Evolutionary conservation across 1,140 invertebrate genomes (phyloP).

Genomic region (silkworm (Bombyx mori)): ASM3026992v2 NC_085129.1:2516001-2516500

Average conservation of each 20-base stretch:
- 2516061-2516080: constrained; percentile 86
- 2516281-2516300: constrained; percentile 62
- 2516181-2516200: constrained; percentile 60
- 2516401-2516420: constrained; percentile 29
- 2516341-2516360: constrained; percentile 50
- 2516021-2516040: constrained; percentile 84
- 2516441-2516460: background rate
- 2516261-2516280: constrained; percentile 58
- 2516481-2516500: background rate
- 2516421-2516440: constrained; percentile 2
- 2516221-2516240: constrained; percentile 44
- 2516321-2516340: constrained; percentile 57
- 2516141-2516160: constrained; percentile 59
- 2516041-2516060: constrained; percentile 86
- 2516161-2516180: constrained; percentile 54
- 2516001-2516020: constrained; percentile 66
- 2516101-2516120: constrained; percentile 64
- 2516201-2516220: constrained; percentile 59
- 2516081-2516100: constrained; percentile 73
- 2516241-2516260: constrained; percentile 43
- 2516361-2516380: constrained; percentile 38
- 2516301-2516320: constrained; percentile 58
- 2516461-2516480: background rate
- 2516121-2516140: constrained; percentile 61
- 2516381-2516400: constrained; percentile 45